Evolutionary conservation across 2,888 invertebrate species (phyloP), one percentile per base, ranked within the genome.

Genomic region (Caenorhabditis sp.): DNA sequence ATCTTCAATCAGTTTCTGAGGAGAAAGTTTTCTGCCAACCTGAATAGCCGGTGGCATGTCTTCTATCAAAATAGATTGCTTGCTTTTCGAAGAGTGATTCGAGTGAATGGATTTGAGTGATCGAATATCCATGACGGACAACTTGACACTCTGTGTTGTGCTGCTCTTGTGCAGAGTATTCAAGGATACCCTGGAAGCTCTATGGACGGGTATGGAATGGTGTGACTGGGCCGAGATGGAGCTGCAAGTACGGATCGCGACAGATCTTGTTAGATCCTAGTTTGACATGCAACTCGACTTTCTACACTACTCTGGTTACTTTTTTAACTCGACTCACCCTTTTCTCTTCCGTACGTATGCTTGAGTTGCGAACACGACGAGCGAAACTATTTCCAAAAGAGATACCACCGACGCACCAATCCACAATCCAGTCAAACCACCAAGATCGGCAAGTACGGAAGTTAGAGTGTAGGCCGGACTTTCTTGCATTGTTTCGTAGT

Each of bases 401-500:
- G 85, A 84, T 11, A 88, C 87, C 7, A 88, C 84, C 2, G 88
- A 88, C 11, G 88, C 88, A 9, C 88, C 88, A 43, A 88, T 87
- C 88, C 88, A 87, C 24, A 87, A 66, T 6, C 87, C 87, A 6
- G 84, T 85, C 43, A 88, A 61, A 86, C 88, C 88, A 80, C 88
- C 88, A 15, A 88, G 79, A 75, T 88, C 88, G 37, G 88, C 88
- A 37, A 88, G 68, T 22, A 86, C 71, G 30, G 84, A 85, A 0
- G 82, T 83, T 20, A 86, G 30, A 17, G 83, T 80, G 62, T 89
- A 89, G 7, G 87, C 87, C 7, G 85, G 86, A 22, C 81, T 84
- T 55, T 89, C 89, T 15, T 80, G 75, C 73, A 89, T 73, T 15
- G 86, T 87, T 74, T 89, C 89, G 70, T 87, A 89, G 76, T 89